phyloP scores from a whole-genome alignment of 2,888 invertebrate species.

The Synergus umbraculus region DNA sequence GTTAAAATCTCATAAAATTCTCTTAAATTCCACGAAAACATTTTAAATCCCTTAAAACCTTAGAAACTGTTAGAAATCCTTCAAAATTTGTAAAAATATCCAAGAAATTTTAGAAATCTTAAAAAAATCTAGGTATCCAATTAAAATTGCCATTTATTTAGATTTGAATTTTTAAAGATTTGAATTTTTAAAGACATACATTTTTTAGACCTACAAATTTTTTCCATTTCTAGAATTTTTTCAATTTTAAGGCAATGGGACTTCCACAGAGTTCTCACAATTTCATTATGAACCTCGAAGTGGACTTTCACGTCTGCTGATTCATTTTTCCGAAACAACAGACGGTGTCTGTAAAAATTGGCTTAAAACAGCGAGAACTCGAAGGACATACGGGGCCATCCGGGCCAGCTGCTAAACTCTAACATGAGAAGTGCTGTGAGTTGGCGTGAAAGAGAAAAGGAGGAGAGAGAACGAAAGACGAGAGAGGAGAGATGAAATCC shows the following conservation, averaged over 20 bases:
- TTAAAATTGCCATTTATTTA: no score
- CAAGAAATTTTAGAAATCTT: no score
- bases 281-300: not conserved
- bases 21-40: no score
- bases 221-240: no score
- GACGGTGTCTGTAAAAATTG: constrained; percentile 57
- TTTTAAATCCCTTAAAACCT: no score
- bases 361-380: constrained; percentile 63
- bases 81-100: no score
- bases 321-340: constrained; percentile 39
- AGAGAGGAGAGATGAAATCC: constrained; percentile 62
- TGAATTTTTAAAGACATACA: no score
- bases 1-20: no score
- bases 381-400: constrained; percentile 57
- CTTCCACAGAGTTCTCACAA: constrained; percentile 1
- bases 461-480: constrained; percentile 45
- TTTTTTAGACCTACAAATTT: no score
- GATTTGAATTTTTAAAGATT: no score
- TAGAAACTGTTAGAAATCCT: no score
- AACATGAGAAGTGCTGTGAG: constrained; percentile 29
- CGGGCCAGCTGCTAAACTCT: constrained; percentile 54
- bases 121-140: no score
- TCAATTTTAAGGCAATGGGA: not conserved
- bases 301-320: constrained; percentile 42
- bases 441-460: constrained; percentile 41